Base-by-base conservation (phyloP, 2,888 invertebrate species). In the Tachina fera region DNA sequence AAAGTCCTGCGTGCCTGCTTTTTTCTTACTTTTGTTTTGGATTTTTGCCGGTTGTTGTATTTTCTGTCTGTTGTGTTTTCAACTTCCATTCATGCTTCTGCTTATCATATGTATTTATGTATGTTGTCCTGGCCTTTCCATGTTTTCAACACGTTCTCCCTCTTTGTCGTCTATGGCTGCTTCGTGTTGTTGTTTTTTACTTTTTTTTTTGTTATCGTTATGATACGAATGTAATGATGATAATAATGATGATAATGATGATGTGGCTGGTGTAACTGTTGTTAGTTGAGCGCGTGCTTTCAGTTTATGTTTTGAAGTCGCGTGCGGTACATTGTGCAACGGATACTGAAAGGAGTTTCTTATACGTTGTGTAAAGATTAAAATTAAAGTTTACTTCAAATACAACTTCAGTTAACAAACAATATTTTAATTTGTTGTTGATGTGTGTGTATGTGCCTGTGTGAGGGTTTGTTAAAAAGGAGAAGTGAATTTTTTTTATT, bases 281-380 rank as follows among this genome's bases (percentile, higher is more conserved):
- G 58, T 68, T 68, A 75, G 81, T 70, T 63, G 78, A 78, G 85
- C 78, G 85, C 75, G 74, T 82, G 85, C 82, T 85, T 85, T 85
- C 41, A 85, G 85, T 85, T 85, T 85, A 70, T 39, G 60, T 61
- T 74, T 85, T 63, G 78, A 63, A 82, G 85, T 82, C 85, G 85
- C 78, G 85, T 82, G 75, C 82, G 78, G 75, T 63, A 72, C 61
- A 74, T 56, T 84, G 67, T 70, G 16, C 49, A 76, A 58, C 76
- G 80, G 80, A 80, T 65, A 60, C 9, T 2, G 11, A 16, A 53
- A 53, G 10, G 13, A 53, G 14, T 19, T 60, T 51, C 43, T 39
- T 19, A 8, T 19, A 45, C 45, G 45, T 76, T 58, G 22, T 9
- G 9, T 51, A 49, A n/a, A 43, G 14, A 60, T 22, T 60, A 14